Evolutionary conservation across 2,888 invertebrate genomes (phyloP), one percentile per base, ranked within the genome.

Genomic region (Drosophila differens): DNA sequence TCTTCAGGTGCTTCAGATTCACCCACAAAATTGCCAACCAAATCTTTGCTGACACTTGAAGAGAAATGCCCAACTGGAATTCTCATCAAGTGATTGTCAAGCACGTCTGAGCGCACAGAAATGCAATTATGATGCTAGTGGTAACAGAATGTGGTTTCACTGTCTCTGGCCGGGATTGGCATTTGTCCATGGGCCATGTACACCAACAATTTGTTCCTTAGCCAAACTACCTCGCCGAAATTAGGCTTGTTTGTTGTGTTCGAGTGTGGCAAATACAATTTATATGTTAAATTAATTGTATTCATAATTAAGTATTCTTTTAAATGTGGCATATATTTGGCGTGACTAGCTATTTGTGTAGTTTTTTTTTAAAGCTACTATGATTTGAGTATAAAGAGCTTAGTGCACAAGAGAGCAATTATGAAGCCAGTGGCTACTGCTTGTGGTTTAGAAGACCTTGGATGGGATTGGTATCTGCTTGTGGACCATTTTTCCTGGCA

Each of bases 121-220:
- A 81, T 81, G 81, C 83, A 83, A 85, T 85, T 83, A 76, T 76
- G 64, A 52, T 55, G 53, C 53, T 61, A 25, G 51, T 25, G 47
- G 25, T 16, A 14, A 47, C 47, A 4, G 25, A 41, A 62, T 52
- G 52, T 49, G 37, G 54, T 47, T 25, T 25, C 16, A 4, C 0
- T 9, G 1, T 25, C 47, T 47, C 25, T 9, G 47, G 9, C 4
- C 25, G 47, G 25, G 16, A 47, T 9, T 47, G 16, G 9, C 47
- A 47, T 47, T 47, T 25, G 25, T 25, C 16, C 25, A 47, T 16
- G 9, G n/a, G 5, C 41, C n/a, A n/a, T 2, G 4, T 5, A 5
- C 16, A 16, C 16, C 16, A 9, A 9, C 47, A 47, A 25, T 2
- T 25, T 25, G 14, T 25, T 47, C 25, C 47, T 47, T 47, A 16